Evolutionary conservation across 2,888 invertebrate genomes (phyloP).

Genomic region (Ganaspis brasiliensis): DNA sequence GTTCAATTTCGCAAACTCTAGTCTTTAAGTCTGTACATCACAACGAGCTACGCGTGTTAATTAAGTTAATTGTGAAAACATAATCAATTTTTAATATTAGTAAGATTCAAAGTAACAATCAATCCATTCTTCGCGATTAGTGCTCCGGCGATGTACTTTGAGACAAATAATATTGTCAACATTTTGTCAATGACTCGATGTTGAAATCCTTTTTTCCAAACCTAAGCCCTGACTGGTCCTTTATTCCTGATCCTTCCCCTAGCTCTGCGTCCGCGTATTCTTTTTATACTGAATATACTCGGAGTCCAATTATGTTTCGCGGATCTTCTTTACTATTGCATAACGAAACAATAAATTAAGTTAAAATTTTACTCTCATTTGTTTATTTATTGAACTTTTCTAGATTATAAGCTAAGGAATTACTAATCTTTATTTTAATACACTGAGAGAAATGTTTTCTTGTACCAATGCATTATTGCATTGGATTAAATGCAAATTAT

Average conservation of each 20-base stretch:
- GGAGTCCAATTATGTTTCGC: slow-evolving; percentile 38
- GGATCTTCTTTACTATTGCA: slow-evolving; percentile 23
- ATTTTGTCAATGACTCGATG: background rate
- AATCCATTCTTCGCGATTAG: slow-evolving; percentile 15
- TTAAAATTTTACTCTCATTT: slow-evolving; percentile 36
- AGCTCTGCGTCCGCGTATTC: slow-evolving; percentile 32
- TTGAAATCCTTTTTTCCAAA: slow-evolving; percentile 22
- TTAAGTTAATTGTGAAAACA: slow-evolving; percentile 18
- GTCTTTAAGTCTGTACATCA: slow-evolving; percentile 39
- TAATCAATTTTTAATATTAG: background rate
- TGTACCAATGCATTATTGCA: too few species aligned
- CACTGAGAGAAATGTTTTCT: too few species aligned
- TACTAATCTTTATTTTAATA: too few species aligned
- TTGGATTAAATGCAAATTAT: too few species aligned
- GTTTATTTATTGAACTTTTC: background rate
- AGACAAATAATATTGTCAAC: background rate
- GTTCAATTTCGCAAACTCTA: slow-evolving; percentile 43
- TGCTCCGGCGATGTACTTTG: slow-evolving; percentile 36
- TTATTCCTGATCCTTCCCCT: slow-evolving; percentile 21
- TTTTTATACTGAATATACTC: slow-evolving; percentile 42
- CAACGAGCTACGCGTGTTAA: slow-evolving; percentile 39
- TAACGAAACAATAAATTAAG: slow-evolving; percentile 42
- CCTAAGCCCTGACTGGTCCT: slow-evolving; percentile 4
- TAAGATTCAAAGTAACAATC: slow-evolving; percentile 30
- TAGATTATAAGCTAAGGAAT: background rate